Percentiles rank a stretch among this genome's conserved stretches.
phyloP scores from a whole-genome alignment of 1,140 invertebrate species.

The Marisa cornuarietis region DNA sequence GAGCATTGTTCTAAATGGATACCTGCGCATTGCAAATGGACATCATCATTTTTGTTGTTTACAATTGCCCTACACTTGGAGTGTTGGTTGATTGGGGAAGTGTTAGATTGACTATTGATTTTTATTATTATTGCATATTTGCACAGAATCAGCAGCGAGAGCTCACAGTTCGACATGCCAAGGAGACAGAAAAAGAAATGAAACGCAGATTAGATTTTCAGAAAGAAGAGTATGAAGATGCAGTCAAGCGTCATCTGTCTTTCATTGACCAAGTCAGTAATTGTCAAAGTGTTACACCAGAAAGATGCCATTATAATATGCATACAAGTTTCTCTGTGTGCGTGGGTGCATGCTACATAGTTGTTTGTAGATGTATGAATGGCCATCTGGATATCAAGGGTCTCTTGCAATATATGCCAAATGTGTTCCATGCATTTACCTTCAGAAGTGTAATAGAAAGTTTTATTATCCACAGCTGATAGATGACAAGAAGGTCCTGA shows the following conservation, averaged over 20 bases:
- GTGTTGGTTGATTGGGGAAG: background rate
- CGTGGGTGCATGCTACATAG: too few species aligned
- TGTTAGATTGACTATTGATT: background rate
- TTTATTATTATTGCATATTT: constrained; percentile 3
- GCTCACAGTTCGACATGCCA: constrained; percentile 64
- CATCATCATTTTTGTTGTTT: background rate
- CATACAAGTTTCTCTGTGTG: too few species aligned
- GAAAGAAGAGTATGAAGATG: constrained; percentile 66
- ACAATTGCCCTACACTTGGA: background rate
- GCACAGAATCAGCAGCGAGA: constrained; percentile 65
- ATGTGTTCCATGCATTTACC: too few species aligned
- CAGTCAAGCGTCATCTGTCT: constrained; percentile 65
- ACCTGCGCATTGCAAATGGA: too few species aligned
- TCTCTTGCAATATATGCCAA: too few species aligned
- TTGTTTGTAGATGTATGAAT: too few species aligned
- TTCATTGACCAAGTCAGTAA: constrained; percentile 65
- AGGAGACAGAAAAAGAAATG: constrained; percentile 66
- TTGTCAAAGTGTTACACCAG: background rate
- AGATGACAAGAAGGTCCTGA: constrained; percentile 65
- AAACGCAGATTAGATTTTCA: constrained; percentile 59
- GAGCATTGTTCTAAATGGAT: too few species aligned
- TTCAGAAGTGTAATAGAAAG: too few species aligned
- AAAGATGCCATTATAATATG: too few species aligned
- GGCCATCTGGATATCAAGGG: too few species aligned
- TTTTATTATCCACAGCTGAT: constrained; percentile 54